These are phyloP conservation scores for Stegana nigrithorax DNA, from an alignment of 2,888 invertebrate species.

Conservation along the genomic window DNA sequence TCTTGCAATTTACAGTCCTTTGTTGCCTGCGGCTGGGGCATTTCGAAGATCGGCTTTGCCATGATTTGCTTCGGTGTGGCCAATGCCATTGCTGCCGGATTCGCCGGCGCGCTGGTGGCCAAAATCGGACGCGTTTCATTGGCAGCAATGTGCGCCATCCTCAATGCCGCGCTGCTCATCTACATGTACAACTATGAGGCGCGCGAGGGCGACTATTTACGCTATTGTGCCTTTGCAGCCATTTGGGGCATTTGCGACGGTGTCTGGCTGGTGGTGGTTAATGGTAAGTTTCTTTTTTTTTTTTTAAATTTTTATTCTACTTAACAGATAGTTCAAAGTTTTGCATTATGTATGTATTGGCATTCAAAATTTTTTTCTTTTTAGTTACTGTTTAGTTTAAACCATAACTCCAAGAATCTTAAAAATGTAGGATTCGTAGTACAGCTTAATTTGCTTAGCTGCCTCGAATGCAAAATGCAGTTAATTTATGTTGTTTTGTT, in stretches of 20 bases:
- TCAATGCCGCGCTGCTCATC: constrained; percentile 79
- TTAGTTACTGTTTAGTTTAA: too few species aligned
- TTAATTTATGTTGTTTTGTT: too few species aligned
- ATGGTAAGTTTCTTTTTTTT: constrained; percentile 84
- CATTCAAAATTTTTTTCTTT: too few species aligned
- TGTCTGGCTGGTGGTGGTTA: constrained; percentile 91
- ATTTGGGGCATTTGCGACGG: constrained; percentile 92
- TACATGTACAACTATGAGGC: constrained; percentile 81
- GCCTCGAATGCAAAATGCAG: too few species aligned
- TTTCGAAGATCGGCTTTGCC: constrained; percentile 91
- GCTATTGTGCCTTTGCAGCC: constrained; percentile 84
- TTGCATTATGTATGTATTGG: not conserved
- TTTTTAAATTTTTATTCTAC: too few species aligned
- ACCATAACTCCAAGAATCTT: too few species aligned
- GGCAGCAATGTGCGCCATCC: constrained; percentile 78
- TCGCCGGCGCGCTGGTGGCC: constrained; percentile 83
- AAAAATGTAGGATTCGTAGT: too few species aligned
- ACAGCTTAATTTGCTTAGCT: too few species aligned
- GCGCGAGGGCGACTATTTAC: constrained; percentile 73
- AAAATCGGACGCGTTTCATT: constrained; percentile 80
- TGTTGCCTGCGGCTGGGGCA: constrained; percentile 88
- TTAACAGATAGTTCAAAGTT: too few species aligned
- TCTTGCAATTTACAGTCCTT: constrained; percentile 74
- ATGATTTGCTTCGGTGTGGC: constrained; percentile 93
- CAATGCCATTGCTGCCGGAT: constrained; percentile 86